Percentiles rank a stretch among this genome's conserved stretches.
These are phyloP conservation scores for Hippolais icterina DNA, from an alignment of 2,113 vertebrate genomes.

Conservation along the genomic window DNA sequence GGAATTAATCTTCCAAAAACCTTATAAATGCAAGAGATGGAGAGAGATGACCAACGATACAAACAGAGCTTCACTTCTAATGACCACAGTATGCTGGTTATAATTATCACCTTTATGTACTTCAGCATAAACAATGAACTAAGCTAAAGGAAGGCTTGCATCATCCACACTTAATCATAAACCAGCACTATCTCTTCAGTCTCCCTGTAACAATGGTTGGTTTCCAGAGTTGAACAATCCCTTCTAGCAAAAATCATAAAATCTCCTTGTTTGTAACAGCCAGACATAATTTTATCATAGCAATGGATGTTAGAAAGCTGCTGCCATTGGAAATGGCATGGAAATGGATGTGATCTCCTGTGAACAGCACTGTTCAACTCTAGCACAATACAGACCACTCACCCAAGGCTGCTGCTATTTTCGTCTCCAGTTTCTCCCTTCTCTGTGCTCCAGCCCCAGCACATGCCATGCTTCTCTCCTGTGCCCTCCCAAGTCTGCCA, in stretches of 20 bases:
- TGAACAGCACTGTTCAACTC: neutral
- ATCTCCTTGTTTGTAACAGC: neutral
- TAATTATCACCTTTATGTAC: neutral
- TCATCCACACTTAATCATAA: neutral
- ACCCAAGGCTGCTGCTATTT: neutral
- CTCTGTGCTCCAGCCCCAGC: neutral
- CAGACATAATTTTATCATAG: neutral
- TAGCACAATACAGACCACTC: neutral
- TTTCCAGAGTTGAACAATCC: neutral
- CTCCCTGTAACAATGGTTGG: neutral
- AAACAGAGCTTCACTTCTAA: neutral
- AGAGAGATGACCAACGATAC: neutral
- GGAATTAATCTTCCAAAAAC: neutral
- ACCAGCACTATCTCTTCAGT: neutral
- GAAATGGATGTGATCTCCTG: neutral
- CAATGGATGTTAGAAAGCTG: neutral
- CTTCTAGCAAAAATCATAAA: neutral
- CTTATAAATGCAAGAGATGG: neutral
- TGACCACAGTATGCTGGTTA: neutral
- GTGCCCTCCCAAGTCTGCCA: neutral
- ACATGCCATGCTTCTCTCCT: neutral
- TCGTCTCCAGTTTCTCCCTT: neutral
- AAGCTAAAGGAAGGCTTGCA: slow-evolving; percentile 1
- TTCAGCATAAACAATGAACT: slow-evolving; percentile 10
- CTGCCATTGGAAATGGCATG: neutral